These are phyloP conservation scores for Synergus umbraculus DNA, from an alignment of 2,888 invertebrate genomes.

Conservation along the genomic window DNA sequence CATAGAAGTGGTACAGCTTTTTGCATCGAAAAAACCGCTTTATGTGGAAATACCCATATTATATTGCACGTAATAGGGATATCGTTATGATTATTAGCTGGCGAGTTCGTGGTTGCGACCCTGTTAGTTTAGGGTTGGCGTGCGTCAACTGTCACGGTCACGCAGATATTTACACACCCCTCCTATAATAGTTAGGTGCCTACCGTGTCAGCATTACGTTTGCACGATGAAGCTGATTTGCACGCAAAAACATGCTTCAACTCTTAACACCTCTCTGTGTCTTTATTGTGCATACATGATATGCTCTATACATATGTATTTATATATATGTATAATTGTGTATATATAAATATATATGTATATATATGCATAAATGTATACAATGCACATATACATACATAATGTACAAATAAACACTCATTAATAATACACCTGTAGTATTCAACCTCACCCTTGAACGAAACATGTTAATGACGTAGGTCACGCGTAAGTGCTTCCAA, in stretches of 20 bases:
- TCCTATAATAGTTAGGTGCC: slow-evolving; percentile 4
- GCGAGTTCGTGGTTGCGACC: background rate
- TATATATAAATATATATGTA: too few relatives aligned
- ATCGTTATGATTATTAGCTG: background rate
- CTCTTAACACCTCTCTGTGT: slow-evolving; percentile 20
- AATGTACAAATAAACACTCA: background rate
- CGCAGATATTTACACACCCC: slow-evolving; percentile 14
- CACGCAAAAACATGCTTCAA: slow-evolving; percentile 38
- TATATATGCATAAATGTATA: background rate
- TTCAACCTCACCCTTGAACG: slow-evolving; percentile 32
- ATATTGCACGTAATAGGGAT: background rate
- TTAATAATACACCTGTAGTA: slow-evolving; percentile 25
- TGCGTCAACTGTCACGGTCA: slow-evolving; percentile 20
- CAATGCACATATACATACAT: background rate
- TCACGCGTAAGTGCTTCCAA: slow-evolving; percentile 5
- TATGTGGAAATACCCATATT: background rate
- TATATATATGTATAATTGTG: background rate
- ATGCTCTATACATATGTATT: background rate
- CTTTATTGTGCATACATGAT: background rate
- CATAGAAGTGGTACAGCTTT: too few relatives aligned
- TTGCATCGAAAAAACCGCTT: too few relatives aligned
- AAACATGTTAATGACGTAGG: slow-evolving; percentile 28
- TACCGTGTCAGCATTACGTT: background rate
- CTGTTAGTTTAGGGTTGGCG: slow-evolving; percentile 26
- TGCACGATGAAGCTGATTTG: slow-evolving; percentile 25